phyloP scores from a whole-genome alignment of 2,797 vertebrate species.

The Melopsittacus undulatus region DNA sequence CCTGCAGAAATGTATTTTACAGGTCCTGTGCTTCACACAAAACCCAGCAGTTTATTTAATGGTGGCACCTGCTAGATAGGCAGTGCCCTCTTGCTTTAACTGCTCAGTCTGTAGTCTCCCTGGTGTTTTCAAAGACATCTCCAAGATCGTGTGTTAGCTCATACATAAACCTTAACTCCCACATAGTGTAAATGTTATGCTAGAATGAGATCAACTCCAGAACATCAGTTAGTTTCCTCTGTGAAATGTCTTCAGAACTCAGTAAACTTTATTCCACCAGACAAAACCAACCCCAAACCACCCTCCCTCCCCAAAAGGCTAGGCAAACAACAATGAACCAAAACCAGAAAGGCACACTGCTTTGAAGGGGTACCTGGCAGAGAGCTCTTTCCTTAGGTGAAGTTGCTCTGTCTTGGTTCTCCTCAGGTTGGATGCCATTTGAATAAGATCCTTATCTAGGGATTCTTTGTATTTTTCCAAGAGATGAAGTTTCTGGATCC shows the following conservation, averaged over 20 bases:
- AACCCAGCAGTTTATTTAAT: neutral
- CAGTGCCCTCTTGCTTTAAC: neutral
- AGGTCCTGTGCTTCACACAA: neutral
- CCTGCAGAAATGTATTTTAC: neutral
- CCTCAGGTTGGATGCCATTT: conserved; percentile 84
- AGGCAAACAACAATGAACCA: neutral
- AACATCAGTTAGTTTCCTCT: neutral
- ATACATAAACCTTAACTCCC: neutral
- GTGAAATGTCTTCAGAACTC: neutral
- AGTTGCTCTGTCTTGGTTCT: conserved; percentile 85
- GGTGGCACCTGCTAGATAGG: neutral
- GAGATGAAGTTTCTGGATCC: conserved; percentile 80
- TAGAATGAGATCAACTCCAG: neutral
- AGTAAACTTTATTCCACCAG: neutral
- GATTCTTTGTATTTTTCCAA: conserved; percentile 84
- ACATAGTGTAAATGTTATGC: neutral
- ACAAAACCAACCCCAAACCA: neutral
- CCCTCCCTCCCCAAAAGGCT: neutral
- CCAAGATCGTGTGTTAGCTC: neutral
- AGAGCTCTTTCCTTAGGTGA: conserved; percentile 77
- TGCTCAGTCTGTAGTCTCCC: neutral
- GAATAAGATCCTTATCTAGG: conserved; percentile 85
- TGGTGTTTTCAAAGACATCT: neutral
- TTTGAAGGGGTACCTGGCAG: conserved; percentile 79
- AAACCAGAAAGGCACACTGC: neutral